These are phyloP conservation scores for Trichopria drosophilae DNA, from an alignment of 2,888 invertebrate genomes.

Conservation along the genomic window DNA sequence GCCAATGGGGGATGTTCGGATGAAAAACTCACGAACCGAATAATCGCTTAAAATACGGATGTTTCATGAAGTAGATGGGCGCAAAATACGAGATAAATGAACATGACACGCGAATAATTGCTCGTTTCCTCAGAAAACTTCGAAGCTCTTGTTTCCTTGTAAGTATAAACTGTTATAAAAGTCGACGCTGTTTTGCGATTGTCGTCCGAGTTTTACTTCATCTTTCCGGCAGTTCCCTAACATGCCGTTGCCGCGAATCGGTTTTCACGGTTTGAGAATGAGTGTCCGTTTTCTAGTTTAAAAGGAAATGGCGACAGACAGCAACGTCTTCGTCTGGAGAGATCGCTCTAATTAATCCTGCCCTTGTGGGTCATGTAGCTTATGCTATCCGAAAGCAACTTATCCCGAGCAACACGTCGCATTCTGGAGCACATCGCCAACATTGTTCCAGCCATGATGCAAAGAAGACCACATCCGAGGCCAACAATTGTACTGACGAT, in stretches of 20 bases:
- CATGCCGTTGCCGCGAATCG: constrained; percentile 23
- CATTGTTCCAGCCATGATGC: constrained; percentile 72
- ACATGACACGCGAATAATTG: too few species aligned
- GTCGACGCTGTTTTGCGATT: too few species aligned
- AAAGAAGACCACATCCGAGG: constrained; percentile 70
- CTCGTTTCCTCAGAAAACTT: too few species aligned
- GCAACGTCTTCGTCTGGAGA: constrained; percentile 1
- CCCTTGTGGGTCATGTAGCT: constrained; percentile 58
- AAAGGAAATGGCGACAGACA: constrained; percentile 15
- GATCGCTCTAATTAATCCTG: constrained; percentile 50
- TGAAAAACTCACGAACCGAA: too few species aligned
- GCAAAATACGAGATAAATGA: too few species aligned
- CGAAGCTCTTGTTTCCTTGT: too few species aligned
- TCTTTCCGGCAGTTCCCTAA: background rate
- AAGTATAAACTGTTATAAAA: too few species aligned
- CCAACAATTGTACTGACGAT: constrained; percentile 72
- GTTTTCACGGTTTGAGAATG: constrained; percentile 10
- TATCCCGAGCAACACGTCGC: constrained; percentile 61
- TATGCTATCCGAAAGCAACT: constrained; percentile 55
- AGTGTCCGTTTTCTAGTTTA: constrained; percentile 10
- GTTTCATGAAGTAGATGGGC: too few species aligned
- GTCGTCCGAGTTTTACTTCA: constrained; percentile 2
- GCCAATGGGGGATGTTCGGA: too few species aligned
- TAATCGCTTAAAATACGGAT: too few species aligned
- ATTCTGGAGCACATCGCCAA: constrained; percentile 77